A percentile compares a stretch with the other conserved stretches of the same genome.
phyloP scores from a whole-genome alignment of 2,888 invertebrate species.

The Allolobophora icterica region DNA sequence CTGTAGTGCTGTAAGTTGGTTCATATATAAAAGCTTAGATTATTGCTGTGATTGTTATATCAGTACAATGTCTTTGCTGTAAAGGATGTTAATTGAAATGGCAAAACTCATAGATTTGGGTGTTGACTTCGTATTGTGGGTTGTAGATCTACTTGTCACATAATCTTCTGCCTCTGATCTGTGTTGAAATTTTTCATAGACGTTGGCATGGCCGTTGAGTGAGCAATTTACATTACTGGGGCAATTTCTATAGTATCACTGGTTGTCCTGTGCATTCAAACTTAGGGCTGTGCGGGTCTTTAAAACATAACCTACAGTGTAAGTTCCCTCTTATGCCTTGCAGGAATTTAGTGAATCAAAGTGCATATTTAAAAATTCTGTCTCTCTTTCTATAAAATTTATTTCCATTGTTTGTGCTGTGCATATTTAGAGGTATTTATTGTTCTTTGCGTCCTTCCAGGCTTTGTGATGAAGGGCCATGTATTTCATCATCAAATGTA shows the following conservation, averaged over 20 bases:
- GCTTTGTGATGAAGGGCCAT: background rate
- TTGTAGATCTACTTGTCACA: background rate
- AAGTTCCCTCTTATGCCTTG: no score
- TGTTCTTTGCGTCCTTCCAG: background rate
- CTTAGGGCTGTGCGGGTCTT: no score
- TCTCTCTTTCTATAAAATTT: background rate
- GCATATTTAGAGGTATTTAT: background rate
- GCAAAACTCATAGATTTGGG: background rate
- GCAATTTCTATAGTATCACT: background rate
- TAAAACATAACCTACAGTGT: no score
- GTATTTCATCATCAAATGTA: no score
- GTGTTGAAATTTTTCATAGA: background rate
- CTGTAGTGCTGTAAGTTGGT: background rate
- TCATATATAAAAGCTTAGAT: no score
- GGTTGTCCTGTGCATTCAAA: background rate
- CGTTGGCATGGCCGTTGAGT: background rate
- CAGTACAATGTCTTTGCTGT: background rate
- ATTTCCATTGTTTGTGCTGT: background rate
- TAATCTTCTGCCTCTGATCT: background rate
- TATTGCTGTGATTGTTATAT: background rate
- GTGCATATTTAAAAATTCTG: background rate
- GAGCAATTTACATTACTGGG: no score
- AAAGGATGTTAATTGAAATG: background rate
- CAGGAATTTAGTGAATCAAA: no score
- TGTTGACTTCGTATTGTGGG: background rate